A percentile compares a stretch with the other conserved stretches of the same genome.
Conservation (phyloP, 1,140 invertebrate species). For the Homalodisca vitripennis region DNA sequence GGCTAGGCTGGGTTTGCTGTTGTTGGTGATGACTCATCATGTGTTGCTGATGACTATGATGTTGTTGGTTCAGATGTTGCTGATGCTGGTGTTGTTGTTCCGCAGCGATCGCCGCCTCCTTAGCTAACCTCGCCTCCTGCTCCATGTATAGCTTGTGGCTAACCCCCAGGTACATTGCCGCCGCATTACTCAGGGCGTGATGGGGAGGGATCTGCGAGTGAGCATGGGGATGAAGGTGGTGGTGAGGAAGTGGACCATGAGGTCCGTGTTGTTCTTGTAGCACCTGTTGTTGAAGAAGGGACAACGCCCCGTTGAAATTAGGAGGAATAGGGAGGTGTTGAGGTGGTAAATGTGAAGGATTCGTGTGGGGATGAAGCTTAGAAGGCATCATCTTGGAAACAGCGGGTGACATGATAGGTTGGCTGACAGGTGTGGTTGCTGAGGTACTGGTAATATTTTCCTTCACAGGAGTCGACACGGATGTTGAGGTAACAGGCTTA, state of each 20-base stretch:
- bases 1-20: slow-evolving; percentile 41
- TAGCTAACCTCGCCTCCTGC: slow-evolving; percentile 69
- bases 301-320: slow-evolving; percentile 43
- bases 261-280: slow-evolving; percentile 42
- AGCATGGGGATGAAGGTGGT: slow-evolving; percentile 50
- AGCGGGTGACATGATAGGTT: slow-evolving; percentile 63
- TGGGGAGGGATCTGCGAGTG: slow-evolving; percentile 51
- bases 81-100: slow-evolving; percentile 54
- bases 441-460: slow-evolving; percentile 53
- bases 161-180: slow-evolving; percentile 71
- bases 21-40: slow-evolving; percentile 41
- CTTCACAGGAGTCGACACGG: slow-evolving; percentile 58
- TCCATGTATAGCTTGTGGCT: slow-evolving; percentile 72
- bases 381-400: slow-evolving; percentile 66
- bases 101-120: slow-evolving; percentile 56
- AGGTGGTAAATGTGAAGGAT: slow-evolving; percentile 38
- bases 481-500: slow-evolving; percentile 53
- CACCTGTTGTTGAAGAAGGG: slow-evolving; percentile 44
- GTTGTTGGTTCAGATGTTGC: slow-evolving; percentile 45
- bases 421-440: slow-evolving; percentile 50
- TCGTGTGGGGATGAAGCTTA: slow-evolving; percentile 62
- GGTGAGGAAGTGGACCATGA: slow-evolving; percentile 35
- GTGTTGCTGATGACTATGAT: slow-evolving; percentile 45
- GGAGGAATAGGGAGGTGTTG: slow-evolving; percentile 41
- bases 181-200: slow-evolving; percentile 61